These are phyloP conservation scores for Lasius platythorax DNA, from an alignment of 2,888 invertebrate genomes.

Conservation along the genomic window DNA sequence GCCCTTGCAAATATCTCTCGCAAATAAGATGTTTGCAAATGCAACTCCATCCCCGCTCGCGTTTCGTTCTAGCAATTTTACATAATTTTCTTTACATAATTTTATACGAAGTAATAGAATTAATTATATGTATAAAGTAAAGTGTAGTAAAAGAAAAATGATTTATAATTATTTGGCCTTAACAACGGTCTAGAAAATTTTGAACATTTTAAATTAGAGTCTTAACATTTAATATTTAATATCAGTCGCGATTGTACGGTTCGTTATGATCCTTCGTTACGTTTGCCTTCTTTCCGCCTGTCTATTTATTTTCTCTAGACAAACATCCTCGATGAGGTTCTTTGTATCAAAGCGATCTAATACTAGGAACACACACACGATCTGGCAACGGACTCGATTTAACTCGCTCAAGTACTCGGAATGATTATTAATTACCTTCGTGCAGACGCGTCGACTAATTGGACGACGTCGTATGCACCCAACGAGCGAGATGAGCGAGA, in stretches of 20 bases:
- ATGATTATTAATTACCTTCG: slow-evolving; percentile 72
- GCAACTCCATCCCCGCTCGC: neutral
- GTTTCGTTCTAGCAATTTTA: no score
- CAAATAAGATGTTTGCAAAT: slow-evolving; percentile 43
- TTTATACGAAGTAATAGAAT: neutral
- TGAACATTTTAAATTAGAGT: neutral
- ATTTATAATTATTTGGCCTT: neutral
- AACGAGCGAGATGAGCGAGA: slow-evolving; percentile 4
- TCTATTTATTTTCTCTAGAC: slow-evolving; percentile 4
- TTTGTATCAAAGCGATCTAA: slow-evolving; percentile 30
- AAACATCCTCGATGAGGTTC: slow-evolving; percentile 17
- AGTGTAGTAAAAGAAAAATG: neutral
- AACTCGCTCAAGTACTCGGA: slow-evolving; percentile 70
- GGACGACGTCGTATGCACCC: slow-evolving; percentile 55
- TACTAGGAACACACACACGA: slow-evolving; percentile 20
- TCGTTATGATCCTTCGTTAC: neutral
- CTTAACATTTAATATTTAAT: neutral
- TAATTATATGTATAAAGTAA: neutral
- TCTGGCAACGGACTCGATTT: slow-evolving; percentile 49
- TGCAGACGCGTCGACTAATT: slow-evolving; percentile 60
- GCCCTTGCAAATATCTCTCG: neutral
- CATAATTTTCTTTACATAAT: neutral
- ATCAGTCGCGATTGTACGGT: neutral
- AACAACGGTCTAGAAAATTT: neutral
- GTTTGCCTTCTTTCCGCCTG: neutral